Percentiles rank a stretch among this genome's conserved stretches.
Conservation (phyloP, 2,113 vertebrate genomes). For the Cnemophilus loriae region DNA sequence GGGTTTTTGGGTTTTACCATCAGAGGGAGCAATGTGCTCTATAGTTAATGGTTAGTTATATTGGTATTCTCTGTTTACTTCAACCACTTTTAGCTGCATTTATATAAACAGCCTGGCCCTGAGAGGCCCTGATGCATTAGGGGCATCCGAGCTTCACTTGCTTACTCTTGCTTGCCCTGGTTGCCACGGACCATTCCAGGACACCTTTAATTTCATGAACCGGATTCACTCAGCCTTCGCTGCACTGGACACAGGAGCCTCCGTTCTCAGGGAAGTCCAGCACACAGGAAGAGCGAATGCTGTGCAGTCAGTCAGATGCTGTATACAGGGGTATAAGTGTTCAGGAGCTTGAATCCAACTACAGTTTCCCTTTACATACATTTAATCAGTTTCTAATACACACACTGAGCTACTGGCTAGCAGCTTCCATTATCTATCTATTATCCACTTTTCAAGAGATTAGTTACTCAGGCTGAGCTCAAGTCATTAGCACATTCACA, state of each 20-base stretch:
- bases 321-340: not conserved
- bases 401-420: not conserved
- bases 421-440: not conserved
- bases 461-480: not conserved
- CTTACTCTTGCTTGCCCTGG: not conserved
- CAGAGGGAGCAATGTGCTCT: not conserved
- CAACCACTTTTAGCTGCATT: not conserved
- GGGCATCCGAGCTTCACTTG: not conserved
- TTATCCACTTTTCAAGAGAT: not conserved
- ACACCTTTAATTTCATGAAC: not conserved
- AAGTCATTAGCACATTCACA: not conserved
- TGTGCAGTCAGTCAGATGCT: not conserved
- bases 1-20: not conserved
- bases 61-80: not conserved
- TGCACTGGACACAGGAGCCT: not conserved
- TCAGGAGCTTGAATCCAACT: not conserved
- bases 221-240: not conserved
- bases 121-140: not conserved
- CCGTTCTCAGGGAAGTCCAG: not conserved
- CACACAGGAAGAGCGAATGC: not conserved
- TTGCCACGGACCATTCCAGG: not conserved
- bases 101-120: not conserved
- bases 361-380: not conserved
- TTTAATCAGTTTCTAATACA: not conserved
- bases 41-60: not conserved